phyloP scores from a whole-genome alignment of 2,888 invertebrate genomes.

The Zhengitettix transpicula region DNA sequence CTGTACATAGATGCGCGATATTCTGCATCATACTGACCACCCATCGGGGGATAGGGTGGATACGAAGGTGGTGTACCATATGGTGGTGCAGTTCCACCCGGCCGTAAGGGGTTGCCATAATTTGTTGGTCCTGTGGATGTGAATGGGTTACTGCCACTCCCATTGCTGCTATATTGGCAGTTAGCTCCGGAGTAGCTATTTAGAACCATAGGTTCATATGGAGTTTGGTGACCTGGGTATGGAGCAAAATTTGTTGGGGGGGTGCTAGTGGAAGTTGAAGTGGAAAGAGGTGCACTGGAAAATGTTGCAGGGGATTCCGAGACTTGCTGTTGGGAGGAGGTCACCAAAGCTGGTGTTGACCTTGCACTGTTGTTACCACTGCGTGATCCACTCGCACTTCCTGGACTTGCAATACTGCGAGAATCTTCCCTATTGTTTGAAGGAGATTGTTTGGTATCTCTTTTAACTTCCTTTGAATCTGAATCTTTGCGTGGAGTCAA shows the following conservation, averaged over 20 bases:
- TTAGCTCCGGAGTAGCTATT: conserved; percentile 4
- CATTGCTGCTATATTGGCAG: conserved; percentile 1
- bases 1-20: conserved; percentile 14
- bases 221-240: conserved; percentile 2
- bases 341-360: conserved; percentile 5
- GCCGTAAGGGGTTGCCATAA: conserved; percentile 3
- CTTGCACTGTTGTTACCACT: conserved; percentile 9
- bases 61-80: conserved; percentile 1
- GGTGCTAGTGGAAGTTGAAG: neutral
- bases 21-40: conserved; percentile 2
- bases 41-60: neutral
- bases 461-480: conserved; percentile 1
- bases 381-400: conserved; percentile 6
- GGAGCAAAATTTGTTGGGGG: conserved; percentile 3
- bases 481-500: neutral
- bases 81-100: conserved; percentile 1
- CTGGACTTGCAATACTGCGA: conserved; percentile 2
- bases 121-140: conserved; percentile 3
- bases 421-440: neutral
- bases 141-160: conserved; percentile 2
- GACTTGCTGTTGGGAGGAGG: neutral
- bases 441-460: neutral
- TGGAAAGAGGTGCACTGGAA: conserved; percentile 8
- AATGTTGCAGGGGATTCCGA: conserved; percentile 15
- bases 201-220: conserved; percentile 9